Base-by-base conservation (phyloP, 2,797 vertebrate genomes). In the Decapterus maruadsi region DNA sequence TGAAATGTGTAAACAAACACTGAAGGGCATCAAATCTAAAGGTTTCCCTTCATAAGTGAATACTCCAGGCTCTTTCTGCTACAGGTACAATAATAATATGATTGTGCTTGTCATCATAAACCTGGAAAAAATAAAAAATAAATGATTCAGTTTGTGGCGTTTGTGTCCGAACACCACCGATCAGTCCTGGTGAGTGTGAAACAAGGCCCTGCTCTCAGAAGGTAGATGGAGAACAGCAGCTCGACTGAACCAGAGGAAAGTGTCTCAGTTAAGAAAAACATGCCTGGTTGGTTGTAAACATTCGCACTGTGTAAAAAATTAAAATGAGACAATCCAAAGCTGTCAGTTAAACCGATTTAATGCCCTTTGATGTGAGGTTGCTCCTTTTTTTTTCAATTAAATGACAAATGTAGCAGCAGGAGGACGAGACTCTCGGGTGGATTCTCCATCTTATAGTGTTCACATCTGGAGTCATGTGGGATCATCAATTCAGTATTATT, bases 321-420 rank as follows among this genome's bases (percentile, higher is more conserved):
- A 46, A 85, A 87, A 84, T 71, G 16, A 86, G 78, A 83, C 74
- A 83, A 84, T 82, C 65, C 60, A 77, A 84, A 85, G 42, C 68
- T 70, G 68, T 90, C 69, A 55, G 36, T 77, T 75, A 34, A 76
- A 88, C 69, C 56, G 61, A 90, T 90, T 90, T 89, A 90, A 90
- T 92, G 86, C 88, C 88, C 84, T 88, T 86, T 81, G 72, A 75
- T 68, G 62, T 59, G 42, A 80, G 17, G 38, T 77, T 61, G 20
- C n/a, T 29, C 6, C 6, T 34, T 34, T 34, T 36, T 36, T 64
- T 68, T 71, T 68, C 57, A 80, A 74, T 56, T 36, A 59, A 36
- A 61, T 71, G 57, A 82, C 73, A 79, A 50, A 60, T 50, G 77
- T 71, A 78, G 75, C 73, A 82, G 79, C 74, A 88, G 61, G n/a